These are phyloP conservation scores for Lochmaea capreae DNA, from an alignment of 2,888 invertebrate species.

Conservation along the genomic window DNA sequence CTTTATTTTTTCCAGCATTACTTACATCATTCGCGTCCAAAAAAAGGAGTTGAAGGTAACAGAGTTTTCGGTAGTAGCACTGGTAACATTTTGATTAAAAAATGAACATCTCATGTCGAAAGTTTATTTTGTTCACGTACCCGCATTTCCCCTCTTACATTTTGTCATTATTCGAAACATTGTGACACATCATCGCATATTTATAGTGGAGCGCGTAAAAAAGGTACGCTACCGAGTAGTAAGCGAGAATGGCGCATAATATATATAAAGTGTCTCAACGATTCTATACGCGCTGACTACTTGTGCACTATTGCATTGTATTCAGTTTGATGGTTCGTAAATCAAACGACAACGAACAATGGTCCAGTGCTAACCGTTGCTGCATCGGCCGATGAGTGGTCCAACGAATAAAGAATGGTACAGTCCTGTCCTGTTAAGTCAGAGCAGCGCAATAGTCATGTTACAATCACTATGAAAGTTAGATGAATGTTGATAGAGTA, in stretches of 20 bases:
- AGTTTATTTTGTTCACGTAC: no score
- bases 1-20: no score
- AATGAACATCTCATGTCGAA: no score
- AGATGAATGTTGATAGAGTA: constrained; percentile 13
- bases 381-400: constrained; percentile 8
- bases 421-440: constrained; percentile 12
- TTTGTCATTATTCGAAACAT: neutral
- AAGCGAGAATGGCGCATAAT: constrained; percentile 10
- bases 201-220: constrained; percentile 21
- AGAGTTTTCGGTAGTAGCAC: no score
- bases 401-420: constrained; percentile 1
- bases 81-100: no score
- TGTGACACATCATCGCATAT: constrained; percentile 5
- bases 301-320: constrained; percentile 62
- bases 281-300: constrained; percentile 20
- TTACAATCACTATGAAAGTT: neutral
- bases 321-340: constrained; percentile 59
- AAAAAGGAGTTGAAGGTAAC: no score
- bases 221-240: constrained; percentile 27
- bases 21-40: no score
- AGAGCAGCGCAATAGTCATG: constrained; percentile 7
- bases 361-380: constrained; percentile 41
- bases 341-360: constrained; percentile 60
- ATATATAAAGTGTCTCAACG: constrained; percentile 30
- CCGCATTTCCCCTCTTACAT: neutral